phyloP scores from a whole-genome alignment of 1,140 invertebrate species.

The Carposina sasakii region DNA sequence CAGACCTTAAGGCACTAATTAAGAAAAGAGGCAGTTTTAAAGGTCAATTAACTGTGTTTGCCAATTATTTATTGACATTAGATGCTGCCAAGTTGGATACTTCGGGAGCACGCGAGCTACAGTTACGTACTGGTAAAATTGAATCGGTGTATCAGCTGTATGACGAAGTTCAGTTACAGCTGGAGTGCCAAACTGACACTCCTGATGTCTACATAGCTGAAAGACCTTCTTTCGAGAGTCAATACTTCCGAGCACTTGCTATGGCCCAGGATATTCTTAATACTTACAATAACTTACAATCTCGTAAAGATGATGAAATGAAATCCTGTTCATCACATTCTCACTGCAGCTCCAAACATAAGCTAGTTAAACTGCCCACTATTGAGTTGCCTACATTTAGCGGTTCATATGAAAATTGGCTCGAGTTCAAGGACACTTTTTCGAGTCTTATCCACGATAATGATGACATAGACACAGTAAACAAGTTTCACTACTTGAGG shows the following conservation, averaged over 20 bases:
- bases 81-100: constrained; percentile 2
- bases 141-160: background rate
- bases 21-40: too few relatives aligned
- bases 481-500: background rate
- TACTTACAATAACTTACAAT: too few relatives aligned
- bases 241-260: background rate
- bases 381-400: background rate
- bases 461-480: background rate
- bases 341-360: too few relatives aligned
- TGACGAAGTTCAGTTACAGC: background rate
- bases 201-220: background rate
- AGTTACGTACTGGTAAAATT: background rate
- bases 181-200: background rate
- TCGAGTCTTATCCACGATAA: background rate
- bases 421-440: background rate
- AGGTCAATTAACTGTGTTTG: too few relatives aligned
- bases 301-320: too few relatives aligned
- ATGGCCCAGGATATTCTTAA: background rate
- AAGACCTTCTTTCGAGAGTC: background rate
- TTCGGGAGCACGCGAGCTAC: background rate
- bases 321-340: background rate
- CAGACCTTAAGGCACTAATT: too few relatives aligned
- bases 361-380: background rate
- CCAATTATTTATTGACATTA: too few relatives aligned
- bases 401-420: background rate